phyloP scores from a whole-genome alignment of 2,113 vertebrate species.

The Protobothrops flavoviridis region DNA sequence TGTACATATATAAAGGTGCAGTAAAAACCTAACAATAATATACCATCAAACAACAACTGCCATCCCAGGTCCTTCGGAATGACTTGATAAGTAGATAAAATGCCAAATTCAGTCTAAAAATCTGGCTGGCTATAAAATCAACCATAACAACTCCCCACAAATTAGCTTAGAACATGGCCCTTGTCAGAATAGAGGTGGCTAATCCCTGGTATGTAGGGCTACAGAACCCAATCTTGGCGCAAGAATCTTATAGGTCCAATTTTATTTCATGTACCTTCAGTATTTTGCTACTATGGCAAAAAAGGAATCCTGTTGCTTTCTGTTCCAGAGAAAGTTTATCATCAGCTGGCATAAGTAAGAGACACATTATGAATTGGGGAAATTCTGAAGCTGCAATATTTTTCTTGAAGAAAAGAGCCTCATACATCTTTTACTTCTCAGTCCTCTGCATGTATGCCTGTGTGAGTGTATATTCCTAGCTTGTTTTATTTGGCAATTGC shows the following conservation, averaged over 20 bases:
- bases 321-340: background rate
- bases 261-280: background rate
- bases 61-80: background rate
- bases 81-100: background rate
- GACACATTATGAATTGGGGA: background rate
- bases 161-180: background rate
- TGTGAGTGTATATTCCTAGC: background rate
- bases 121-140: background rate
- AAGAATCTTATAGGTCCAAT: background rate
- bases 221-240: background rate
- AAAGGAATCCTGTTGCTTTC: background rate
- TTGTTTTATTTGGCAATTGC: constrained; percentile 16
- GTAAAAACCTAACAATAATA: background rate
- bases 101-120: background rate
- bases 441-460: background rate
- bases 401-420: background rate
- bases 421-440: background rate
- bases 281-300: background rate
- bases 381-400: background rate
- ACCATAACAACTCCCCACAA: background rate
- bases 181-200: background rate
- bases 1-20: background rate
- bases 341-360: background rate
- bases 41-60: background rate
- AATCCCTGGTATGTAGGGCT: background rate